Evolutionary conservation across 2,888 invertebrate species (phyloP).

Genomic region (Campaea margaritaria): DNA sequence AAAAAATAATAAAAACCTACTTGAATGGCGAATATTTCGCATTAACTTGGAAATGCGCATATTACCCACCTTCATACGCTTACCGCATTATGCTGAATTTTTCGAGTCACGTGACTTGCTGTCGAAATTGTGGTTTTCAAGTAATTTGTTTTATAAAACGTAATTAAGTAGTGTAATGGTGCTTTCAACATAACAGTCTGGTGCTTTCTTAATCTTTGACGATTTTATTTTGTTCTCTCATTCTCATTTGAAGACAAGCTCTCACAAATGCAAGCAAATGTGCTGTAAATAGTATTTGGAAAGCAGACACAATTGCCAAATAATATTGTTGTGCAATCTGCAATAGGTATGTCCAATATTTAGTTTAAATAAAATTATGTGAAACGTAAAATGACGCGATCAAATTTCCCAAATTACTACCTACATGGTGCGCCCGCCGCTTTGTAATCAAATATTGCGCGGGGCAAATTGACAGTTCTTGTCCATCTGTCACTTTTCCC

Average conservation of each 20-base stretch:
- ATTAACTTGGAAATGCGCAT: constrained; percentile 44
- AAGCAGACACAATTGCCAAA: too few species aligned
- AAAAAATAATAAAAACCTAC: constrained; percentile 53
- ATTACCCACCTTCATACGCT: constrained; percentile 22
- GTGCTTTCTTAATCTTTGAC: constrained; percentile 8
- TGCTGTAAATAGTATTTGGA: too few species aligned
- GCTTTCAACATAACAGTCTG: background rate
- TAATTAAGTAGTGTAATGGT: constrained; percentile 37
- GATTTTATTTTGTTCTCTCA: constrained; percentile 37
- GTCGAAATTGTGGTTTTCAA: constrained; percentile 12
- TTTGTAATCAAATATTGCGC: constrained; percentile 48
- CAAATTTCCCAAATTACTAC: constrained; percentile 23
- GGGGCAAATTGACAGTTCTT: constrained; percentile 3
- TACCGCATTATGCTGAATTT: constrained; percentile 38
- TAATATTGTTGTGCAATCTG: too few species aligned
- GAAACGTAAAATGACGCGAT: constrained; percentile 30
- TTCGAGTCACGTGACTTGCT: constrained; percentile 14
- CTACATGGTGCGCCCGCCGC: constrained; percentile 54
- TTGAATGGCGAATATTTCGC: constrained; percentile 49
- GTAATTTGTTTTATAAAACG: constrained; percentile 43
- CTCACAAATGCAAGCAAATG: too few species aligned
- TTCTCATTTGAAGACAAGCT: background rate
- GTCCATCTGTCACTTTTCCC: constrained; percentile 52
- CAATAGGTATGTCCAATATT: too few species aligned
- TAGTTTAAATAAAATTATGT: constrained; percentile 24